Base-by-base conservation (phyloP, 64 coral and sea anemone genomes). In the Porites lutea region DNA sequence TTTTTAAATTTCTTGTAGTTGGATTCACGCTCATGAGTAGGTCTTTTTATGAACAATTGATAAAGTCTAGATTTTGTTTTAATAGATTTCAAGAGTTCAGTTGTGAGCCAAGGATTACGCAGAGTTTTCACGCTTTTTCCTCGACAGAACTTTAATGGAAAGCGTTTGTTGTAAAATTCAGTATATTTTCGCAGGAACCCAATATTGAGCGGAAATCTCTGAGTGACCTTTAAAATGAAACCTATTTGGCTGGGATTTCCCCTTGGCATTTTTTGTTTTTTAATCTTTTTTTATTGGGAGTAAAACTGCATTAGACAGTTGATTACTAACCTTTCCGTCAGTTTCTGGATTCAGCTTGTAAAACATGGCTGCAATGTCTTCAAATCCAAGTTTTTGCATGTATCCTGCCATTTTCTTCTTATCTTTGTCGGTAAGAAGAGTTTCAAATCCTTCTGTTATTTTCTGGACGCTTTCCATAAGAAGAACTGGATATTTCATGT, bases 361-460 rank as follows among this genome's bases (percentile, higher is more conserved):
- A 20, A 65, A 65, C 37, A 21, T 52, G 19, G 49, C 11, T 21
- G 72, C 57, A n/a, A 89, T 89, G 45, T 89, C 74, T 13, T 66
- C 9, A 9, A 89, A 89, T 19, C 88, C 88, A 51, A 89, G 59
- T 15, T 48, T 77, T 8, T 78, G 55, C 54, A 89, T 75, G 48
- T 68, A 89, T 65, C n/a, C 73, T 2, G 53, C 74, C 2, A 89
- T 27, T 48, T 18, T 65, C 12, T 79, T 77, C 52, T 89, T 89
- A 1, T 89, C 8, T 53, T 65, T 67, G 9, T 9, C 72, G 15
- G 72, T 63, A 1, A 89, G 88, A 68, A 67, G 47, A 51, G 18
- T 49, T 13, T 37, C 19, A 19, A 45, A 79, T 7, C 44, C 43
- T 19, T 78, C 1, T 2, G 75, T 47, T 12, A 78, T 78, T 57